Evolutionary conservation across 2,797 vertebrate genomes (phyloP).

Genomic region (Pygocentrus nattereri): DNA sequence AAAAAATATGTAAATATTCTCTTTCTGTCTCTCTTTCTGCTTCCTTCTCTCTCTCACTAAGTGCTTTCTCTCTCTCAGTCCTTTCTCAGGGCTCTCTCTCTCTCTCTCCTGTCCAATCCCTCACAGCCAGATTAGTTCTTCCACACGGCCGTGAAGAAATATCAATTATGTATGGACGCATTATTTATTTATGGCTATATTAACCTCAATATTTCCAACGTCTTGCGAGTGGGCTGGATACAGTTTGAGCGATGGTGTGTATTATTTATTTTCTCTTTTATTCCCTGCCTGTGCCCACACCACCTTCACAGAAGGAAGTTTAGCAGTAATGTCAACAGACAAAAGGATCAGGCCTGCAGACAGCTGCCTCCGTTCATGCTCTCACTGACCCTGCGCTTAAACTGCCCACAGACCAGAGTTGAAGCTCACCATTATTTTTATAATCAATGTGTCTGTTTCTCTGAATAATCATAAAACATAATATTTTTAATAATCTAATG

Average conservation of each 20-base stretch:
- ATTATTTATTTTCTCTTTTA: conserved; percentile 65
- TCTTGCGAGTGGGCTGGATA: conserved; percentile 31
- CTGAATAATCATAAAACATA: no score
- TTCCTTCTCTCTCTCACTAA: no score
- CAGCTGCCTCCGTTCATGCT: neutral
- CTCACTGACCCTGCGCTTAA: neutral
- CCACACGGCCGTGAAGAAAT: conserved; percentile 26
- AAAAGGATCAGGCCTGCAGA: neutral
- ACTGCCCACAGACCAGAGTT: neutral
- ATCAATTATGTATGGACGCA: conserved; percentile 55
- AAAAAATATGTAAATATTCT: no score
- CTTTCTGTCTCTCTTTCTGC: no score
- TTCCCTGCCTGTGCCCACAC: conserved; percentile 6
- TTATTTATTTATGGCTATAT: conserved; percentile 78
- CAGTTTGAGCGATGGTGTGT: conserved; percentile 72
- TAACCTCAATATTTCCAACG: conserved; percentile 72
- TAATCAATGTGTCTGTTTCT: no score
- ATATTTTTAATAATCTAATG: no score
- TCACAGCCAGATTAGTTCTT: conserved; percentile 34
- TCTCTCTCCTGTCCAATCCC: neutral
- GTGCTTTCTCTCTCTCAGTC: neutral
- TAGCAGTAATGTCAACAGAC: conserved; percentile 21
- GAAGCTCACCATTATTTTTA: neutral
- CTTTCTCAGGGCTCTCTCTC: neutral
- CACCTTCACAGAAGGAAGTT: conserved; percentile 1